Percentiles rank a stretch among this genome's conserved stretches.
Conservation (phyloP, 2,113 vertebrate genomes). For the Stegastes partitus region DNA sequence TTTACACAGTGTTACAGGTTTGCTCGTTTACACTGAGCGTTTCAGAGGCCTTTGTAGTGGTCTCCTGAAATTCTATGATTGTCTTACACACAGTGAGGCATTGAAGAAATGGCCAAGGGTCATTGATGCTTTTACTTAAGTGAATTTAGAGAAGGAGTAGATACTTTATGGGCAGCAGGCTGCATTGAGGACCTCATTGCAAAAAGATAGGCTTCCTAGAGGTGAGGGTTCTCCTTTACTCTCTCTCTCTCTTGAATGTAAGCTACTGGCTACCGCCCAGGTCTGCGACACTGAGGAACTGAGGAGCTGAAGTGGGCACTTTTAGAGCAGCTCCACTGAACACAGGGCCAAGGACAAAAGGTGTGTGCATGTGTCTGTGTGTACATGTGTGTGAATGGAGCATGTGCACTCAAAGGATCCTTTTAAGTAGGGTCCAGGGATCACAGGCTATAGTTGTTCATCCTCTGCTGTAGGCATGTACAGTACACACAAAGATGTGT, state of each 20-base stretch:
- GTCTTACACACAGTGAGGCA: slow-evolving; percentile 23
- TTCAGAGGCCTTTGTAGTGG: slow-evolving; percentile 25
- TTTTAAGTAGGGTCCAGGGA: slow-evolving; percentile 49
- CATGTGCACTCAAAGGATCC: slow-evolving; percentile 34
- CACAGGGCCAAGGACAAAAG: slow-evolving; percentile 76
- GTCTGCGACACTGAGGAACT: slow-evolving; percentile 60
- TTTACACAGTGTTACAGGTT: not conserved
- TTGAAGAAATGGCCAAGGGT: slow-evolving; percentile 34
- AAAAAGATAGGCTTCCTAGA: slow-evolving; percentile 54
- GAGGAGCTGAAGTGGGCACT: slow-evolving; percentile 80
- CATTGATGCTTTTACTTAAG: slow-evolving; percentile 54
- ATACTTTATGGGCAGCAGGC: slow-evolving; percentile 33
- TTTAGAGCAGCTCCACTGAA: slow-evolving; percentile 72
- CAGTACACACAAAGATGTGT: slow-evolving; percentile 7
- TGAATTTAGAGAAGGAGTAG: slow-evolving; percentile 53
- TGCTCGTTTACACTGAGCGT: slow-evolving; percentile 4
- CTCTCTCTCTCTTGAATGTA: slow-evolving; percentile 46
- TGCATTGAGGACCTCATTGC: slow-evolving; percentile 42
- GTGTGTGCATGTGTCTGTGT: slow-evolving; percentile 44
- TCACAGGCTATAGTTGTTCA: slow-evolving; percentile 20
- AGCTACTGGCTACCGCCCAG: slow-evolving; percentile 74
- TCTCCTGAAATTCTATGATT: slow-evolving; percentile 41
- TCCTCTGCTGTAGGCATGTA: slow-evolving; percentile 31
- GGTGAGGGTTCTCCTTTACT: slow-evolving; percentile 20
- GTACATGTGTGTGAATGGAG: slow-evolving; percentile 11